These are phyloP conservation scores for Anabacerthia variegaticeps DNA, from an alignment of 2,797 vertebrate species.

Conservation along the genomic window DNA sequence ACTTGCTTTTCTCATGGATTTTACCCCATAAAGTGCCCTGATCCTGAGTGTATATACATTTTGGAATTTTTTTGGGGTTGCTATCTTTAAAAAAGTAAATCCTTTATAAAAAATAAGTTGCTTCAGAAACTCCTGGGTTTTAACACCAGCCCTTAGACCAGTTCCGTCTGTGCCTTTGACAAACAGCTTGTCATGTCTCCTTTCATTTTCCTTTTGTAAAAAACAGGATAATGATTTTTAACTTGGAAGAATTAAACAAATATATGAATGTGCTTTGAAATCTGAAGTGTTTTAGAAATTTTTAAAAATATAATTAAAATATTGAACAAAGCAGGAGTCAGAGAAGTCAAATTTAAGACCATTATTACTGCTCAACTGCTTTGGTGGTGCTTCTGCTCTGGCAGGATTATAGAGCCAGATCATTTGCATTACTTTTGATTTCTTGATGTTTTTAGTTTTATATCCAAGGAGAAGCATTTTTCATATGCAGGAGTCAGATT, in stretches of 20 bases:
- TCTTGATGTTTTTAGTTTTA: background rate
- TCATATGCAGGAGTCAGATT: background rate
- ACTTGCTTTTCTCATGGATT: background rate
- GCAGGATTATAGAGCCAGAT: background rate
- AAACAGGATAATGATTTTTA: background rate
- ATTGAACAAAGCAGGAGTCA: background rate
- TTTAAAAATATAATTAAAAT: background rate
- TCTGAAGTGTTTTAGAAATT: background rate
- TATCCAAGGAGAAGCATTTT: background rate
- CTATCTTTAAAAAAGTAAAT: background rate
- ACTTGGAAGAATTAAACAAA: background rate
- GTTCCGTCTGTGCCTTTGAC: background rate
- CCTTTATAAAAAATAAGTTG: background rate
- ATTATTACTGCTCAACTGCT: background rate
- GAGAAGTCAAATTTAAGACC: background rate
- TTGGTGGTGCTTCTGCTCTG: background rate
- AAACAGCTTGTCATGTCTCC: background rate
- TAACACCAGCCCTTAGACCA: background rate
- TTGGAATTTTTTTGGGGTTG: background rate
- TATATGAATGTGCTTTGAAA: background rate
- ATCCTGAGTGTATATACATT: background rate
- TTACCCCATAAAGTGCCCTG: background rate
- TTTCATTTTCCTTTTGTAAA: background rate
- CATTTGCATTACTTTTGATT: slow-evolving; percentile 28
- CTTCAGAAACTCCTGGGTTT: background rate